Evolutionary conservation across 2,797 vertebrate species (phyloP).

Genomic region (Clarias fuscus): DNA sequence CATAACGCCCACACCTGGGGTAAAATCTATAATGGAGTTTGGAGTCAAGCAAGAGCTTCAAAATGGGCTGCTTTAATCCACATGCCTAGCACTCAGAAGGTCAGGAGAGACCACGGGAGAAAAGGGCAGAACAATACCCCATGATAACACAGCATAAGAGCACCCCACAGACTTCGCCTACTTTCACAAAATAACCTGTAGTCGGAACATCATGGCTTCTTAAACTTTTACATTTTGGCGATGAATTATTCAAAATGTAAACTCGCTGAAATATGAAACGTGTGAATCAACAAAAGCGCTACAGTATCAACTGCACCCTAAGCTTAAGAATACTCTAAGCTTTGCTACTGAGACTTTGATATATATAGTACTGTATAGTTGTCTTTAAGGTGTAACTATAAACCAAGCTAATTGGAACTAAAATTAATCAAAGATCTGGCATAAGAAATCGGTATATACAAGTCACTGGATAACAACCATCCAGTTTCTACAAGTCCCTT

Average conservation of each 20-base stretch:
- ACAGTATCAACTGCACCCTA: neutral
- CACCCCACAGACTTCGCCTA: constrained; percentile 63
- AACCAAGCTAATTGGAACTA: constrained; percentile 4
- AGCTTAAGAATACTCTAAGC: constrained; percentile 29
- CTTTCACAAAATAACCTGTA: constrained; percentile 61
- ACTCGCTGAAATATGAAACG: constrained; percentile 48
- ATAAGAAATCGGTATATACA: neutral
- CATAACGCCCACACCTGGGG: constrained; percentile 72
- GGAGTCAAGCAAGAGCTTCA: constrained; percentile 77
- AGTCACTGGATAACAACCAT: neutral
- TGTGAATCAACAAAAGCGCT: constrained; percentile 16
- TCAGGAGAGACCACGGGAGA: constrained; percentile 68
- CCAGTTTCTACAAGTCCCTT: neutral
- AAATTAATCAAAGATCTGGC: neutral
- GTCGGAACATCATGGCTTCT: constrained; percentile 47
- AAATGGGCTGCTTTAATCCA: constrained; percentile 79
- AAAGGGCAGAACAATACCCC: constrained; percentile 73
- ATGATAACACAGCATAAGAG: constrained; percentile 70
- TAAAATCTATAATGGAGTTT: constrained; percentile 83
- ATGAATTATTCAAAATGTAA: constrained; percentile 58
- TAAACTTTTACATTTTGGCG: constrained; percentile 48
- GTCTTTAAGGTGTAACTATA: neutral
- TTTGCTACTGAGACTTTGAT: constrained; percentile 18
- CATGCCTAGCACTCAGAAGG: constrained; percentile 75
- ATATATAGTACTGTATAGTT: too few relatives aligned